Conservation (phyloP, 2,113 vertebrate genomes). For the Hippopotamus amphibius region DNA sequence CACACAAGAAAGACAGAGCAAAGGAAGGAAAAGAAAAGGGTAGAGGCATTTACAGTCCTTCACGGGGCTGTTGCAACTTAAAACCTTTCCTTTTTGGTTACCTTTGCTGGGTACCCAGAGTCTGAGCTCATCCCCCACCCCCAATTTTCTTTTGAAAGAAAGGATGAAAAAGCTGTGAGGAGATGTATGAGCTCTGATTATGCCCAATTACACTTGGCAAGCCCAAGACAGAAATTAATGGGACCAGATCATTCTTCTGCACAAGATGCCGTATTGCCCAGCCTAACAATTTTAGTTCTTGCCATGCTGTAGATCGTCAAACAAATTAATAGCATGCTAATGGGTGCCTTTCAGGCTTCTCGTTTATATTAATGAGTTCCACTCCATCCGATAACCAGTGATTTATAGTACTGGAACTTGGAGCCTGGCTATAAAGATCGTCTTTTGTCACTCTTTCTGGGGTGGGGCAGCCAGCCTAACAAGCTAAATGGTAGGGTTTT, state of each 20-base stretch:
- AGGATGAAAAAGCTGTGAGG: conserved; percentile 46
- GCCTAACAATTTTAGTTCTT: conserved; percentile 81
- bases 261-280: conserved; percentile 42
- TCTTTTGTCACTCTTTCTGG: conserved; percentile 76
- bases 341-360: conserved; percentile 85
- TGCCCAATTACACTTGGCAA: conserved; percentile 80
- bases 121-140: neutral
- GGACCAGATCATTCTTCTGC: conserved; percentile 77
- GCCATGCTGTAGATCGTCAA: conserved; percentile 77
- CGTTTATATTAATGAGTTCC: conserved; percentile 88
- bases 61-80: neutral
- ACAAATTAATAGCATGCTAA: conserved; percentile 84
- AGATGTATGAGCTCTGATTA: conserved; percentile 58
- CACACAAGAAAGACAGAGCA: neutral
- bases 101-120: conserved; percentile 71
- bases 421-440: conserved; percentile 79
- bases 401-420: conserved; percentile 86
- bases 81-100: conserved; percentile 52
- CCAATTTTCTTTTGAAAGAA: neutral
- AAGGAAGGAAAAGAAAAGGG: conserved; percentile 37
- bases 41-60: neutral
- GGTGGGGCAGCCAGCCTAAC: conserved; percentile 82
- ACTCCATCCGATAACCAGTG: conserved; percentile 85
- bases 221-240: conserved; percentile 81
- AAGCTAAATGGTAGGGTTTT: conserved; percentile 84